These are phyloP conservation scores for Lamproptera curius DNA, from an alignment of 2,888 invertebrate species.

Conservation along the genomic window DNA sequence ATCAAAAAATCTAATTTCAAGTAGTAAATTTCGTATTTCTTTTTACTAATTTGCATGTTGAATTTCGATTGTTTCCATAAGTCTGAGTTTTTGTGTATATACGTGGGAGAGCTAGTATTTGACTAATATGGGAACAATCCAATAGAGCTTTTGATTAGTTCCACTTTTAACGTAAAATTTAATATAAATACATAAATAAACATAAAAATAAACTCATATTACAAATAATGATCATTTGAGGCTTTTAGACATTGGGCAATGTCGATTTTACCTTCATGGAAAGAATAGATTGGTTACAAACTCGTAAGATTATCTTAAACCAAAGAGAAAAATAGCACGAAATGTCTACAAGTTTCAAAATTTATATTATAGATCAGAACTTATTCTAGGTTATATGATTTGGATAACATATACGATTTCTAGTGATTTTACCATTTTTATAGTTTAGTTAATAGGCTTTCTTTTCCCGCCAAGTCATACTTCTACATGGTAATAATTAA, in stretches of 20 bases:
- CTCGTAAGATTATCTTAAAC: not conserved
- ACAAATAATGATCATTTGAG: conserved; percentile 6
- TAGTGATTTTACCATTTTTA: not conserved
- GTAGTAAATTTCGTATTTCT: too few relatives aligned
- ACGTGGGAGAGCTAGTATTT: too few relatives aligned
- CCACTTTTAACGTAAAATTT: not conserved
- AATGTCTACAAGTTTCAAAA: too few relatives aligned
- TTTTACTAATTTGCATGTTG: conserved; percentile 16
- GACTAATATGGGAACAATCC: conserved; percentile 9
- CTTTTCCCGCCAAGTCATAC: conserved; percentile 21
- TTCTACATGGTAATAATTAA: conserved; percentile 11
- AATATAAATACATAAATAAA: not conserved
- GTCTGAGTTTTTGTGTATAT: not conserved
- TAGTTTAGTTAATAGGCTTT: conserved; percentile 2
- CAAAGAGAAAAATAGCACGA: too few relatives aligned
- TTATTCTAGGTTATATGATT: too few relatives aligned
- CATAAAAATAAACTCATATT: too few relatives aligned
- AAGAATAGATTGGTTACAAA: not conserved
- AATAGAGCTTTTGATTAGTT: conserved; percentile 8
- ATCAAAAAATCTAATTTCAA: too few relatives aligned
- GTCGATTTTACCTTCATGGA: not conserved
- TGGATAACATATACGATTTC: too few relatives aligned
- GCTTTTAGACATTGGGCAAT: conserved; percentile 4
- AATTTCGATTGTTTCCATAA: conserved; percentile 11
- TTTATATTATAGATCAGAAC: too few relatives aligned